Base-by-base conservation (phyloP, 2,888 invertebrate species). In the Dexiosoma caninum region DNA sequence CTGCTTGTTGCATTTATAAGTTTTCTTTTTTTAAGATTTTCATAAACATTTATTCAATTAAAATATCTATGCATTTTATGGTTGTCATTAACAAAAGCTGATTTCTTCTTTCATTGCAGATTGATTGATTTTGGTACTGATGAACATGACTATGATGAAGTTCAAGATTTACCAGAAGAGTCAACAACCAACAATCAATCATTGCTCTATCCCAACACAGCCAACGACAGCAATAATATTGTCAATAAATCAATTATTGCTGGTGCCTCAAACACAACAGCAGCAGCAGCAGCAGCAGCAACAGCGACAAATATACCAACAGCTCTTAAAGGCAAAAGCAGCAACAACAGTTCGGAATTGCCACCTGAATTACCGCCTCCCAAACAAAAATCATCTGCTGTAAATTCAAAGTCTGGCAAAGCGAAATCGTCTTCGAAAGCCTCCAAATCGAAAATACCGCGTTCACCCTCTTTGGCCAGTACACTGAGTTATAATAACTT, bases 71-170 rank as follows among this genome's bases (percentile, higher is more conserved):
- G n/a, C n/a, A n/a, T n/a, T n/a, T n/a, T n/a, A n/a, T n/a, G n/a
- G 2, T 37, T 35, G n/a, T 19, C 19, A 27, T 42, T n/a, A n/a
- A n/a, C n/a, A n/a, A 42, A 44, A 40, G 6, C 27, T 4, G 62
- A n/a, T 35, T 42, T 64, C 6, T 2, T 75, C 37, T 40, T 46
- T 77, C n/a, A 23, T 85, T 85, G 1, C 82, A 88, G 88, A 85
- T 85, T 89, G 87, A 87, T 89, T 85, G 89, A 88, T 85, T 86
- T 88, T 84, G 87, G 87, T 83, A 86, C 85, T 83, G 88, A 88
- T 83, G 88, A 88, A 81, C 86, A 87, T 86, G 88, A 88, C 64
- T 87, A 88, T 87, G 88, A 88, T 85, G 88, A 88, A 82, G 89
- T 88, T 85, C 86, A 85, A 83, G 88, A 88, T 74, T 78, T 86